Percentiles rank a stretch among this genome's conserved stretches.
Conservation (phyloP, 2,888 invertebrate genomes). For the Drosophila mimica region DNA sequence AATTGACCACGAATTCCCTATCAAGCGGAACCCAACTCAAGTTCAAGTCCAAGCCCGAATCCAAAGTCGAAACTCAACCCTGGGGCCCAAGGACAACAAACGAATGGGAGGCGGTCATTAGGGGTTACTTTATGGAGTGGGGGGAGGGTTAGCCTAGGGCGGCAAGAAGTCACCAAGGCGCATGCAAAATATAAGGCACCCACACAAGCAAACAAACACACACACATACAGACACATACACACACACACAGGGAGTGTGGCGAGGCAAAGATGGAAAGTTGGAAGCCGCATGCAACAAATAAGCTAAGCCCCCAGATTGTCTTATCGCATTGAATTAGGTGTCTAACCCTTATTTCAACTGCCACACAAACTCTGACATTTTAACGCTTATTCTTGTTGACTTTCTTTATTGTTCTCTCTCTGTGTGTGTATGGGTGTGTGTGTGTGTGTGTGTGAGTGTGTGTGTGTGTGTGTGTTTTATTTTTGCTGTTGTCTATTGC, state of each 20-base stretch:
- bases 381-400: slow-evolving; percentile 56
- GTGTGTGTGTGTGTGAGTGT: not conserved
- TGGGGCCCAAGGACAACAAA: slow-evolving; percentile 21
- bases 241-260: not conserved
- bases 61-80: slow-evolving; percentile 17
- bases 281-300: slow-evolving; percentile 63
- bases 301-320: slow-evolving; percentile 66
- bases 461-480: not conserved
- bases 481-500: slow-evolving; percentile 1
- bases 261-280: not conserved
- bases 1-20: slow-evolving; percentile 45
- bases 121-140: not conserved
- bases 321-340: slow-evolving; percentile 71
- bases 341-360: slow-evolving; percentile 71
- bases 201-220: slow-evolving; percentile 27
- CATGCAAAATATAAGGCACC: slow-evolving; percentile 50
- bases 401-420: slow-evolving; percentile 8
- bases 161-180: slow-evolving; percentile 55
- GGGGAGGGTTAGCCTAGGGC: slow-evolving; percentile 13
- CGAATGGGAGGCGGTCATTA: not conserved
- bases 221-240: slow-evolving; percentile 1
- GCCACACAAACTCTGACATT: slow-evolving; percentile 64
- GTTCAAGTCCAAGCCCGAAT: slow-evolving; percentile 23
- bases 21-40: slow-evolving; percentile 45
- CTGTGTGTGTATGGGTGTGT: not conserved